Base-by-base conservation (phyloP, 2,888 invertebrate species). In the Gymnosoma rotundatum region DNA sequence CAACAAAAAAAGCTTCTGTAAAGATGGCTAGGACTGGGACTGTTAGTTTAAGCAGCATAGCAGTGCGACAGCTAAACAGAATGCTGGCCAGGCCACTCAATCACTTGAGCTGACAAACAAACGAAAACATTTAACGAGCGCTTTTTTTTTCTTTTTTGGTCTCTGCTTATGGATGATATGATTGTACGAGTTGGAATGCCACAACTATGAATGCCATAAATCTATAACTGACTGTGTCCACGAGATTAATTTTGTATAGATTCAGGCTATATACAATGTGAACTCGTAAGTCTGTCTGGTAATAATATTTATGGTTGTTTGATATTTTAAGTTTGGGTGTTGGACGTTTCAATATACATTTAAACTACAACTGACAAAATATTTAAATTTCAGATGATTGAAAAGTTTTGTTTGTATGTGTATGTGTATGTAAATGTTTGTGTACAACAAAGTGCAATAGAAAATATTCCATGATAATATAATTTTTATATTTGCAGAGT, bases 331-430 rank as follows among this genome's bases (percentile, higher is more conserved):
- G 69, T 75, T 75, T 79, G 70, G 79, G 60, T 66, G 64, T 79
- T 70, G 79, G 72, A 79, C 70, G 54, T 69, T 72, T 74, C 69
- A 73, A 78, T 64, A 76, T 12, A 58, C 69, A 74, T 7, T 78
- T 86, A 86, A 83, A 63, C 79, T 76, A 60, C 61, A 80, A 81
- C 87, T 88, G 88, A 89, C 90, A 89, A 89, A 90, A 90, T 88
- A 89, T 89, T 90, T 89, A 87, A 89, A 90, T 90, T 89, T 90
- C 88, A 86, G 89, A 89, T 90, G 87, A 73, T 80, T 84, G 73
- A 84, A 69, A 60, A 69, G 78, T 66, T 79, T 75, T 56, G 20
- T 76, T 48, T 52, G 64, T 16, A 7, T 6, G 18, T 12, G 10
- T n/a, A 32, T 7, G 2, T 56, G n/a, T 69, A 6, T 52, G n/a